A percentile compares a stretch with the other conserved stretches of the same genome.
phyloP scores from a whole-genome alignment of 2,113 vertebrate species.

The Hippocampus barbouri region DNA sequence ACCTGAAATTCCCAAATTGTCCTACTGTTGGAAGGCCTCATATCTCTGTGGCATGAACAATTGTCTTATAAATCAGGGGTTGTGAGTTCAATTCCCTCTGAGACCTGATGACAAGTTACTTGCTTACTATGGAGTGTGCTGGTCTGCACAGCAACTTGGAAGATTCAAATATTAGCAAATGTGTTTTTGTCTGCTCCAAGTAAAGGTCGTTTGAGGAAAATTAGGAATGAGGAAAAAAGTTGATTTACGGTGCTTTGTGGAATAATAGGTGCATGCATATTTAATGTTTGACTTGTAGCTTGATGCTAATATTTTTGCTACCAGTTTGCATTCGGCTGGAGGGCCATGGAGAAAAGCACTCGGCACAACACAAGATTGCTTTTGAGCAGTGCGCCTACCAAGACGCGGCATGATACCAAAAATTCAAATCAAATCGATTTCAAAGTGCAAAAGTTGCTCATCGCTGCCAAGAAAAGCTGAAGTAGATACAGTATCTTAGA shows the following conservation, averaged over 20 bases:
- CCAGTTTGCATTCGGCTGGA: slow-evolving; percentile 7
- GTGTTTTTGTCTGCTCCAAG: no score
- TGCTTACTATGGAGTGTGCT: no score
- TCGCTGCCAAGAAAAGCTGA: slow-evolving; percentile 12
- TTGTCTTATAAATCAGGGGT: no score
- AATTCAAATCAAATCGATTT: not conserved
- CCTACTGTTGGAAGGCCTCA: no score
- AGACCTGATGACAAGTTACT: no score
- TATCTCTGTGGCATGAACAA: no score
- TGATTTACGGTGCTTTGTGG: slow-evolving; percentile 20
- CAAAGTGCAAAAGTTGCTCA: not conserved
- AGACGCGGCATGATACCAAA: slow-evolving; percentile 1
- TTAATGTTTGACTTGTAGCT: slow-evolving; percentile 8
- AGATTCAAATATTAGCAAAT: no score
- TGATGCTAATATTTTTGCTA: slow-evolving; percentile 8
- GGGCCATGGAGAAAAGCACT: not conserved
- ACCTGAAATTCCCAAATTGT: no score
- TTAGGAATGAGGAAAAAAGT: no score
- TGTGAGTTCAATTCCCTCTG: no score
- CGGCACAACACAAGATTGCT: not conserved
- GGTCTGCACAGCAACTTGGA: no score
- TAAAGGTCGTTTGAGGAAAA: no score
- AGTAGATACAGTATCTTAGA: not conserved
- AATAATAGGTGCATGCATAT: slow-evolving; percentile 37
- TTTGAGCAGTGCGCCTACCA: slow-evolving; percentile 11